Base-by-base conservation (phyloP, 2,888 invertebrate species). In the Eubasilissa splendida region DNA sequence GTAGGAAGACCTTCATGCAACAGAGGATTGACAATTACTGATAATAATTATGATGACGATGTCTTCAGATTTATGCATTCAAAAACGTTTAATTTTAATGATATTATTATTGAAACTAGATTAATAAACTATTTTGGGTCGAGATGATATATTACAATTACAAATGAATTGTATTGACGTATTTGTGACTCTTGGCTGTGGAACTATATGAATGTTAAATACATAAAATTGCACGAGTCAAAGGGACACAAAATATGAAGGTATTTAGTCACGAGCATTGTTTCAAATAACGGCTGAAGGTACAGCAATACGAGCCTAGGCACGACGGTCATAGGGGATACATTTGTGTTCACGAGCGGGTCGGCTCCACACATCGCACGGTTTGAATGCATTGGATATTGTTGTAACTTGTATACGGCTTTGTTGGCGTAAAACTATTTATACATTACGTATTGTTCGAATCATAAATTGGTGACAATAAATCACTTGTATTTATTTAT, bases 391-490 rank as follows among this genome's bases (percentile, higher is more conserved):
- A 76, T 66, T 77, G 70, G 31, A 77, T 70, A 77, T 70, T 70
- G 77, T 70, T 77, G 70, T 58, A 56, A 31, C 54, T n/a, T 56
- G 66, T 22, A 22, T 22, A 31, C 33, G 53, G 63, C 73, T 63
- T 78, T 78, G 78, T 70, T 59, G 31, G 53, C 73, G 78, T 42
- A 63, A 60, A 78, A 78, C 78, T 78, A 78, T 78, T 78, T 63
- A 73, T 53, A 70, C 54, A 70, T 71, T 63, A 33, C 71, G 54
- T 78, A 78, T 78, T 71, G 78, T 73, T 71, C 63, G 73, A 73
- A 73, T 78, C 78, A 78, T 73, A 78, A 78, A 78, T 78, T 65
- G 78, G 63, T 63, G 71, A 78, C 78, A 78, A 78, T 78, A 78
- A 78, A 78, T 78, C 78, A 78, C 53, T 59, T 59, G 71, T 78